Base-by-base conservation (phyloP, 1,140 invertebrate genomes). In the Aethina tumida region DNA sequence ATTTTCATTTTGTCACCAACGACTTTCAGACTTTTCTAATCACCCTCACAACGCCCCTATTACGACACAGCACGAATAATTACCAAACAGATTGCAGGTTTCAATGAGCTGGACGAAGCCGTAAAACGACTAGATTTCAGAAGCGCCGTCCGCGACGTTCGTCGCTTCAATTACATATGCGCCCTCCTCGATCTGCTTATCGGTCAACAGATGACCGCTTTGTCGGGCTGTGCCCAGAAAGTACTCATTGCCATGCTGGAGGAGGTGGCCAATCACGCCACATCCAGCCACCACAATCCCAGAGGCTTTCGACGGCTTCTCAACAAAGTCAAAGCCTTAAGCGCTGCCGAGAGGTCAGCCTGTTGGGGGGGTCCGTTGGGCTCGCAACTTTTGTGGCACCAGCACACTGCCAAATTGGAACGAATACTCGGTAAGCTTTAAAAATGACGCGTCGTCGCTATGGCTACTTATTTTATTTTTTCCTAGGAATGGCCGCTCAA, bases 121-220 rank as follows among this genome's bases (percentile, higher is more conserved):
- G 81, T 99, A 10, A 86, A 91, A 55, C 78, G 87, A 39, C 65
- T 98, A 24, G 94, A 98, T 64, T 92, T 97, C 67, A 78, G 85
- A 35, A 89, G 86, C 41, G 93, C 94, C 2, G 91, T 96, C 18
- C 81, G 84, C 36, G 93, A 99, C 66, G 84, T 87, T 9, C 75
- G 91, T 33, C 71, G 94, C 34, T 97, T 97, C 65, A 94, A 95
- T 63, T 99, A 97, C 64, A 92, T 97, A 50, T 93, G 88, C 55
- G 90, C 92, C 49, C 68, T 98, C 20, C 65, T 97, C 35, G 81
- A 92, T 57, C 68, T 97, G 17, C 67, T 97, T 24, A 80, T 97
- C 19, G 81, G 84, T 27, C 79, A 79, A 35, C 81, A 89, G 58
- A 70, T 94, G 52, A 76, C 76, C 6, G 77, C 79, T 30, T 68